phyloP scores from a whole-genome alignment of 2,888 invertebrate species.

The Cataglyphis albicans region DNA sequence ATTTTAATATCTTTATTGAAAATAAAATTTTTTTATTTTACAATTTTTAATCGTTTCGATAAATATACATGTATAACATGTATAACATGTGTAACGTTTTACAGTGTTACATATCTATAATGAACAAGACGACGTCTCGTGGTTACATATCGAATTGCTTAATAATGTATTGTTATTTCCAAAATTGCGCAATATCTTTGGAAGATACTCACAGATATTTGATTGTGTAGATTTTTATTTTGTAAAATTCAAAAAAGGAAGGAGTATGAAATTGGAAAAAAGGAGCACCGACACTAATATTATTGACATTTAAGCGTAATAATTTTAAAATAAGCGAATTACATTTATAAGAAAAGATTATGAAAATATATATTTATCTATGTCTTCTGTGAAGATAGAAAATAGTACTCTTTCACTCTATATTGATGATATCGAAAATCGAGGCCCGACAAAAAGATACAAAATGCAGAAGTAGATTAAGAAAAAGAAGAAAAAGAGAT shows the following conservation, averaged over 20 bases:
- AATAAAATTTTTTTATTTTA: slow-evolving; percentile 33
- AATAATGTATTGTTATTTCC: slow-evolving; percentile 59
- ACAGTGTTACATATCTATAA: slow-evolving; percentile 13
- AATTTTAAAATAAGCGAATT: slow-evolving; percentile 86
- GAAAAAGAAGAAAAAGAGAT: slow-evolving; percentile 71
- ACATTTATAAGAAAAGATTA: slow-evolving; percentile 86
- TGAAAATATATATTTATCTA: slow-evolving; percentile 87
- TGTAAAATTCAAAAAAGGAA: slow-evolving; percentile 51
- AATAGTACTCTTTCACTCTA: slow-evolving; percentile 86
- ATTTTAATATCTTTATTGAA: slow-evolving; percentile 8
- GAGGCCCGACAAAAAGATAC: slow-evolving; percentile 78
- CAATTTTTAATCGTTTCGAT: slow-evolving; percentile 33
- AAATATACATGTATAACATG: neutral
- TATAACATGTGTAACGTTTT: slow-evolving; percentile 11
- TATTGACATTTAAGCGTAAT: slow-evolving; percentile 85
- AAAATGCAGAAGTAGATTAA: slow-evolving; percentile 82
- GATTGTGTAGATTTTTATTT: slow-evolving; percentile 66
- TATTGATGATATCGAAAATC: slow-evolving; percentile 84
- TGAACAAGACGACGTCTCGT: slow-evolving; percentile 49
- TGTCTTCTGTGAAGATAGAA: slow-evolving; percentile 87
- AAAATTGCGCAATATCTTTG: slow-evolving; percentile 66
- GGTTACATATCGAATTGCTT: slow-evolving; percentile 63
- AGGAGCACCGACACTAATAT: slow-evolving; percentile 85
- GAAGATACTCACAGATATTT: slow-evolving; percentile 67
- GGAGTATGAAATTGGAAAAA: slow-evolving; percentile 80